phyloP scores from a whole-genome alignment of 2,888 invertebrate species.

The Idaea aversata region DNA sequence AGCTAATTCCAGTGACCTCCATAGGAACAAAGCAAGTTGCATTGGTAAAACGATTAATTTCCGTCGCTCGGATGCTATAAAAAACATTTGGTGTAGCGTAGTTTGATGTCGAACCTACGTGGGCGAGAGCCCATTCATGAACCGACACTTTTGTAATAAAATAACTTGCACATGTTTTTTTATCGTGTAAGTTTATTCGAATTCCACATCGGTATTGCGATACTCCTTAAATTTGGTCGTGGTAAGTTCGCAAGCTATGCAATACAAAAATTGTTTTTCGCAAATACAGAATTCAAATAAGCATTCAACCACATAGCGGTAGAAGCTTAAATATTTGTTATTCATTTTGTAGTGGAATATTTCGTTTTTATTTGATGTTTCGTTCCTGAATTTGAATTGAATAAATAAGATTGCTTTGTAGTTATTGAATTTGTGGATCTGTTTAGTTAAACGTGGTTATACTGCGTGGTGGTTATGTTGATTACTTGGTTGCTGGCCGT shows the following conservation, averaged over 20 bases:
- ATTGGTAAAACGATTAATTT: constrained; percentile 72
- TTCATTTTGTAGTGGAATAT: not conserved
- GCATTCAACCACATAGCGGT: not conserved
- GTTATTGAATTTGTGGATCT: not conserved
- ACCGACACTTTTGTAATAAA: constrained; percentile 48
- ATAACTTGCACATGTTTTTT: constrained; percentile 38
- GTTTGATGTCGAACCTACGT: constrained; percentile 25
- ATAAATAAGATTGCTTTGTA: not conserved
- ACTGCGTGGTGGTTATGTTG: not conserved
- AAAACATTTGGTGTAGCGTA: constrained; percentile 34
- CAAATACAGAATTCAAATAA: not conserved
- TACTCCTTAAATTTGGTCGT: not conserved
- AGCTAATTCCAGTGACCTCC: constrained; percentile 48
- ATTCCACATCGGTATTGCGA: constrained; percentile 4
- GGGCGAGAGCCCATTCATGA: constrained; percentile 52
- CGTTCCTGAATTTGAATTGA: not conserved
- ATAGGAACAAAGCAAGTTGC: constrained; percentile 47
- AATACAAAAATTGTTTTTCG: not conserved
- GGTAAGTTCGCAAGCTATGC: not conserved
- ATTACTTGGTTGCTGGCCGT: not conserved
- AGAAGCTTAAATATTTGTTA: constrained; percentile 1
- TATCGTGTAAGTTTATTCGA: constrained; percentile 29
- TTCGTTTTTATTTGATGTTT: not conserved
- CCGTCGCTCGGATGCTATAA: constrained; percentile 39
- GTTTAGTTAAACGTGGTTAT: not conserved